Evolutionary conservation across 2,888 invertebrate genomes (phyloP).

Genomic region (Drosophila mayaguana): DNA sequence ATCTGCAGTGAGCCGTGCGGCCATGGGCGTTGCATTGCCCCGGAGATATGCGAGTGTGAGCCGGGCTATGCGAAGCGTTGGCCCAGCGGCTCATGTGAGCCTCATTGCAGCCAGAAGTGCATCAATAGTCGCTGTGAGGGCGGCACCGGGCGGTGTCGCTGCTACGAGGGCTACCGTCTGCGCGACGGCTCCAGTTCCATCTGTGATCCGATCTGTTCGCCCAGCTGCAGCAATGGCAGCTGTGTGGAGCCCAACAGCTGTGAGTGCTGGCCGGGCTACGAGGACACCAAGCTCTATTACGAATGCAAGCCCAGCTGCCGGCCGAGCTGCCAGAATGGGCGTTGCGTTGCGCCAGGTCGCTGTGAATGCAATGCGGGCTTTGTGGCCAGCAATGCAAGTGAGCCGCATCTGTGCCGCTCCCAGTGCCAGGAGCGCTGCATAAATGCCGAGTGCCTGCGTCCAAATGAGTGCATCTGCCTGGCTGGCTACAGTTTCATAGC

Average conservation of each 20-base stretch:
- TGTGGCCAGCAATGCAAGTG: constrained; percentile 67
- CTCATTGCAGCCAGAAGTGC: constrained; percentile 80
- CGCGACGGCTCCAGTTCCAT: constrained; percentile 73
- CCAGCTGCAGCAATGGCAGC: constrained; percentile 84
- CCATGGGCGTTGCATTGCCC: constrained; percentile 81
- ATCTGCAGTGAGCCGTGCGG: constrained; percentile 80
- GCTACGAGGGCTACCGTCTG: constrained; percentile 85
- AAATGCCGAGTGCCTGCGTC: constrained; percentile 86
- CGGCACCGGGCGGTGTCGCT: constrained; percentile 86
- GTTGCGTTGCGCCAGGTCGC: constrained; percentile 85
- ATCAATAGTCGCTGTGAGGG: constrained; percentile 86
- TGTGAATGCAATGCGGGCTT: constrained; percentile 86
- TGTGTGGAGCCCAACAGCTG: constrained; percentile 85
- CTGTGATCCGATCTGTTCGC: constrained; percentile 83
- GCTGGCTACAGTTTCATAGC: constrained; percentile 81
- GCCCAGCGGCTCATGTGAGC: constrained; percentile 80
- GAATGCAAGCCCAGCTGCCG: constrained; percentile 80
- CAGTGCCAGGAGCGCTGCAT: constrained; percentile 78
- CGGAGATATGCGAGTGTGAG: constrained; percentile 81
- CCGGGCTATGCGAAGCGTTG: constrained; percentile 81
- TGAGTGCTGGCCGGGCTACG: constrained; percentile 79
- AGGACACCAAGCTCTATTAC: constrained; percentile 77
- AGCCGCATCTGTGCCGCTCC: constrained; percentile 75
- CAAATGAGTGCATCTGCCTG: constrained; percentile 87
- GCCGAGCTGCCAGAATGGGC: constrained; percentile 84